Evolutionary conservation across 2,113 vertebrate species (phyloP), one percentile per base, ranked within the genome.

Genomic region (Balaeniceps rex): DNA sequence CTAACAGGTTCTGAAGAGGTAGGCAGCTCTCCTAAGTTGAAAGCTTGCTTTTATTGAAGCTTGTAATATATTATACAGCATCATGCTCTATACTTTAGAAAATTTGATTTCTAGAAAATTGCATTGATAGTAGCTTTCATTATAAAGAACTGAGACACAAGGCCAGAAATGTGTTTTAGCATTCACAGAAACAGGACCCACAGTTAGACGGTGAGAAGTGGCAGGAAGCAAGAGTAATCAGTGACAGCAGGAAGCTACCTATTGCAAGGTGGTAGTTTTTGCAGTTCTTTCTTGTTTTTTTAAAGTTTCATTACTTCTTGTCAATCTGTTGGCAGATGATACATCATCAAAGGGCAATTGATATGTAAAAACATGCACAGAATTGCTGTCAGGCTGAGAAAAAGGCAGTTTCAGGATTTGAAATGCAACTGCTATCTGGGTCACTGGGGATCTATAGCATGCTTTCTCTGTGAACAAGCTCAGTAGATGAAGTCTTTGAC

Each of bases 311-410:
- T 65, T 91, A 24, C 55, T 75, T 74, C 31, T 46, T 58, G 47
- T 74, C 69, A 66, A 1, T 71, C 61, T 65, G 10, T 46, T 75
- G 77, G 65, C 61, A 72, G 68, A 44, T 3, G 10, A 28, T 16
- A 9, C n/a, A 77, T 60, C 51, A 84, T 97, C 88, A 92, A 95
- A 96, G 93, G 63, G 52, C 40, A 46, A n/a, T 60, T 84, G 69
- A 47, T 89, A 60, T 89, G 72, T 84, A 60, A 88, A 94, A 93
- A 55, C 61, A 60, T 93, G 55, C 57, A 49, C 19, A 12, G 60
- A 42, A 7, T 71, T 92, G 31, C 77, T 82, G 52, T 87, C 57
- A 79, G 69, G 34, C 58, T 86, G 64, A 63, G 86, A 38, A 91
- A 44, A 87, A 88, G 57, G 47, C 74, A 44, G 54, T 90, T 90